Evolutionary conservation across 2,797 vertebrate species (phyloP), one percentile per base, ranked within the genome.

Genomic region (Sciaenops ocellatus): DNA sequence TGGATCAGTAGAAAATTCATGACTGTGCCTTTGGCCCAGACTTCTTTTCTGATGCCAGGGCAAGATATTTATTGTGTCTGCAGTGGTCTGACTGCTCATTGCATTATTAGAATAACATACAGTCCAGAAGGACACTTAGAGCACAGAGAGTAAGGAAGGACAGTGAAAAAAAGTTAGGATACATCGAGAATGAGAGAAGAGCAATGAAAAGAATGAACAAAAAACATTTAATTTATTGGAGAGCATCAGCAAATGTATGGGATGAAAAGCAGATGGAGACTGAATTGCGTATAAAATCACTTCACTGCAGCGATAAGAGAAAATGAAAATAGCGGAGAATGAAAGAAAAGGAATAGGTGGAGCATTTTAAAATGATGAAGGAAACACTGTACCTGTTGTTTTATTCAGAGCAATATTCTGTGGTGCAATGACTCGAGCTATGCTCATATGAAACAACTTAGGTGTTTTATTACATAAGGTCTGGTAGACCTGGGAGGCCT

Each of bases 1-100:
- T 62, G 52, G 44, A 78, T 77, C 59, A 30, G 73, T 66, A 1
- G 69, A 75, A 85, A 86, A 92, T 93, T 92, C 85, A 89, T 87
- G 69, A 76, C 52, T 22, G 8, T 64, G 64, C 34, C 60, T 81
- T 28, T 82, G 64, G 74, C 73, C 50, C 42, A 48, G 41, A 70
- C 38, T 77, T 81, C 30, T 78, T 73, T n/a, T 42, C 22, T 72
- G 73, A 69, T 84, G 84, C 73, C 83, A 70, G 59, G 52, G 52
- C 6, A 72, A 76, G 42, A 91, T 79, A 92, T 85, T n/a, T 74
- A 89, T 38, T 59, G 64, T 59, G 24, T 85, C 87, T 84, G 69
- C 80, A 69, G 74, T 47, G 41, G 76, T 69, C 69, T 84, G 73
- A 78, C 75, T 46, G 16, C 44, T 83, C 42, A 64, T 51, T 73